phyloP scores from a whole-genome alignment of 1,140 invertebrate genomes.

The Samia ricini region DNA sequence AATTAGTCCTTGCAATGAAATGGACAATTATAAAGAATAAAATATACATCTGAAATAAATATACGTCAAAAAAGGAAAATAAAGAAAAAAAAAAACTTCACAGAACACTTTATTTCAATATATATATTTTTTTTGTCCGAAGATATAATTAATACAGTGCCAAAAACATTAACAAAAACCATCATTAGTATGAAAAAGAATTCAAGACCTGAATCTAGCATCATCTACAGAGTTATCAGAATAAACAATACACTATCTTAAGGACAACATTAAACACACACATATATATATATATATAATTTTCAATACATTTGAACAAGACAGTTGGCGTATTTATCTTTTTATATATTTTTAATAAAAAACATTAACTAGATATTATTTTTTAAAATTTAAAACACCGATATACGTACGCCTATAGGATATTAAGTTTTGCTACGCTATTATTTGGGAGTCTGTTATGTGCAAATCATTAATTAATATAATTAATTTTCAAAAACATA shows the following conservation, averaged over 20 bases:
- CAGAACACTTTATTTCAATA: conserved; percentile 59
- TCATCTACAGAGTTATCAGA: conserved; percentile 62
- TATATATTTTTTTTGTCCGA: conserved; percentile 75
- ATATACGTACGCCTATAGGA: conserved; percentile 67
- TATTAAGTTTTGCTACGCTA: conserved; percentile 48
- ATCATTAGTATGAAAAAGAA: conserved; percentile 71
- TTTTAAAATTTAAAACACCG: conserved; percentile 53
- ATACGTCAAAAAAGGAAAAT: neutral
- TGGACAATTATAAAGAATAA: too few relatives aligned
- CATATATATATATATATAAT: conserved; percentile 58
- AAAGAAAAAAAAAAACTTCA: conserved; percentile 46
- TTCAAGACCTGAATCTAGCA: conserved; percentile 65
- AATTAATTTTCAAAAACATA: neutral
- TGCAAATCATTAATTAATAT: conserved; percentile 19
- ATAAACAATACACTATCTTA: conserved; percentile 59
- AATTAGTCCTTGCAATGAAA: too few relatives aligned
- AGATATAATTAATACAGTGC: conserved; percentile 76
- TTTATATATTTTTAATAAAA: conserved; percentile 40
- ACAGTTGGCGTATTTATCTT: conserved; percentile 51
- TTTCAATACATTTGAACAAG: conserved; percentile 66
- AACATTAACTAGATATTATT: neutral
- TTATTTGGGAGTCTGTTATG: conserved; percentile 37
- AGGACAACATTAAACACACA: conserved; percentile 41
- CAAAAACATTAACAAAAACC: conserved; percentile 68
- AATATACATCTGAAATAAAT: too few relatives aligned